These are phyloP conservation scores for Odontocolon sp. DNA, from an alignment of 2,888 invertebrate species.

Conservation along the genomic window DNA sequence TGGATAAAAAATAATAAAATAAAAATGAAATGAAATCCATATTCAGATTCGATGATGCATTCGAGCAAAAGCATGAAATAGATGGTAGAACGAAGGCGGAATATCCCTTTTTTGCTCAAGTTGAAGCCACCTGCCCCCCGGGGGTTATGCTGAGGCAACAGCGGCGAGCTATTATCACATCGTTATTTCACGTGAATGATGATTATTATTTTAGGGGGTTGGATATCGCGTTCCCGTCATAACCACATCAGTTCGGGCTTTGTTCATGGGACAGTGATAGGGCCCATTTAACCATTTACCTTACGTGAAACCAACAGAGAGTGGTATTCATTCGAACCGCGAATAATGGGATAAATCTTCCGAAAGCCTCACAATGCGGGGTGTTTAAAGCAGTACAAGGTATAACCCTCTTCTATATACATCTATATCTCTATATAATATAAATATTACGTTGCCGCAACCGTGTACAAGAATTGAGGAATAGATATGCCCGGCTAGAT, in stretches of 20 bases:
- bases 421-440: slow-evolving; percentile 7
- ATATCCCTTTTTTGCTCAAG: slow-evolving; percentile 47
- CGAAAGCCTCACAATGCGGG: slow-evolving; percentile 53
- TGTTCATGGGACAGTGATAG: slow-evolving; percentile 78
- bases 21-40: slow-evolving; percentile 68
- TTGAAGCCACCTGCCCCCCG: slow-evolving; percentile 26
- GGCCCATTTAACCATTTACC: slow-evolving; percentile 64
- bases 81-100: slow-evolving; percentile 38
- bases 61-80: slow-evolving; percentile 63
- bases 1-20: neutral
- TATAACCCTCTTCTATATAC: neutral
- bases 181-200: slow-evolving; percentile 64
- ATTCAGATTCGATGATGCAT: slow-evolving; percentile 78
- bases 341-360: slow-evolving; percentile 57
- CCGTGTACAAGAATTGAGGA: neutral
- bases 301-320: slow-evolving; percentile 23
- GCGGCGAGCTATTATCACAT: slow-evolving; percentile 70
- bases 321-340: slow-evolving; percentile 49
- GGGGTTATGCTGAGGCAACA: neutral
- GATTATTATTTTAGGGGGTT: slow-evolving; percentile 65
- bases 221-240: slow-evolving; percentile 79
- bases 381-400: slow-evolving; percentile 32
- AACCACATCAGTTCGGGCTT: slow-evolving; percentile 76
- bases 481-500: neutral
- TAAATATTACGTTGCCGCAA: neutral